phyloP scores from a whole-genome alignment of 2,113 vertebrate species.

The Phylloscopus trochilus region DNA sequence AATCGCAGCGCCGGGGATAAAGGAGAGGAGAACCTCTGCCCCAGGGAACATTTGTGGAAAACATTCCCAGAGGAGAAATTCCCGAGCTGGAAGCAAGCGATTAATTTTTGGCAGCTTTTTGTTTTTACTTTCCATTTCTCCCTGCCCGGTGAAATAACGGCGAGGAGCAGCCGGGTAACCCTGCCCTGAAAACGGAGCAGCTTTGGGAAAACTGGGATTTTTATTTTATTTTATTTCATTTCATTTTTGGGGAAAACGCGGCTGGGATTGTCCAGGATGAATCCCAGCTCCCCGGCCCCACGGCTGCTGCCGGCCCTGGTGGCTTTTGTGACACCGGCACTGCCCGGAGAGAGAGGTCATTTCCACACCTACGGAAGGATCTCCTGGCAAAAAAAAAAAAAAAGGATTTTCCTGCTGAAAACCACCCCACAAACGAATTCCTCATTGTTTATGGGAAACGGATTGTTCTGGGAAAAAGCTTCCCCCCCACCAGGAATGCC shows the following conservation, averaged over 20 bases:
- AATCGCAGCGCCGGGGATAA: background rate
- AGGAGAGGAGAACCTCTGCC: background rate
- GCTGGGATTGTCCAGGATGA: background rate
- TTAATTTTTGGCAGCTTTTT: background rate
- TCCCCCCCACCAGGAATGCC: background rate
- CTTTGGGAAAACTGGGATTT: background rate
- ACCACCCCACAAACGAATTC: background rate
- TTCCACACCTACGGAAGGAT: too few species aligned
- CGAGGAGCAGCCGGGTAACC: background rate
- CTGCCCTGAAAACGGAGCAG: background rate
- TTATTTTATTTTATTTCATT: too few species aligned
- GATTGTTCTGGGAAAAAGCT: background rate
- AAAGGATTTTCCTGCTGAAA: background rate
- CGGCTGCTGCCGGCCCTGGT: background rate
- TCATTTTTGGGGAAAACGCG: background rate
- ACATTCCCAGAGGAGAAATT: background rate
- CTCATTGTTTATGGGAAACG: background rate
- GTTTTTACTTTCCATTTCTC: background rate
- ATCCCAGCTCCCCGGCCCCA: background rate
- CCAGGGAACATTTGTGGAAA: background rate
- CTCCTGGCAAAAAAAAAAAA: background rate
- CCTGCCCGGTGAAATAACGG: background rate
- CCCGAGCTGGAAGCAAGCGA: fast-evolving
- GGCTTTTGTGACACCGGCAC: background rate
- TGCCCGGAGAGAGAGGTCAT: background rate